Conservation (phyloP, 1,140 invertebrate species). For the Zaprionus gabonicus region DNA sequence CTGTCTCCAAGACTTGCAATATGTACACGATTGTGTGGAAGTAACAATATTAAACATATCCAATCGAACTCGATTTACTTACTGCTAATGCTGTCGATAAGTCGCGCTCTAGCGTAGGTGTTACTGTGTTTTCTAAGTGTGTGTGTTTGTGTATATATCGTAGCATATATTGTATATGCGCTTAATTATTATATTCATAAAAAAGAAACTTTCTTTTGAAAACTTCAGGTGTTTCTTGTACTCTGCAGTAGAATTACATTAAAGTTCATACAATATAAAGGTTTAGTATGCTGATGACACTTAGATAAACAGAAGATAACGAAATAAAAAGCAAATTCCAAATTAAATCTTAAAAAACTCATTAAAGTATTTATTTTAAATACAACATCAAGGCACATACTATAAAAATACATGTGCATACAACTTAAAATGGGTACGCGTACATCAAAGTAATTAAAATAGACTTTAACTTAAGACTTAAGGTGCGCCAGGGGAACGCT, state of each 20-base stretch:
- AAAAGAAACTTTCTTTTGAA: conserved; percentile 84
- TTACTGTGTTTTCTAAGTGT: conserved; percentile 54
- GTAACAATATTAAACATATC: conserved; percentile 68
- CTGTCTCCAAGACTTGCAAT: conserved; percentile 22
- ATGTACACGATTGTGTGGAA: conserved; percentile 31
- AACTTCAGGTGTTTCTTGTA: conserved; percentile 84
- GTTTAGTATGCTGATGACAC: conserved; percentile 40
- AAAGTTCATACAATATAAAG: conserved; percentile 25
- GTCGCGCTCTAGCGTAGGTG: conserved; percentile 39
- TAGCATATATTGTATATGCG: conserved; percentile 51
- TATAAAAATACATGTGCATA: conserved; percentile 35
- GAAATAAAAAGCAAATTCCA: conserved; percentile 29
- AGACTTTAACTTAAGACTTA: conserved; percentile 38
- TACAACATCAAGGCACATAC: conserved; percentile 63
- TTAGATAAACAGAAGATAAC: conserved; percentile 26
- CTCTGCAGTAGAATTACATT: conserved; percentile 78
- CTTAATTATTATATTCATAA: conserved; percentile 69
- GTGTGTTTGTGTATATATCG: conserved; percentile 43
- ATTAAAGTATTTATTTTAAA: conserved; percentile 67
- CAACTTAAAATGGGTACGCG: conserved; percentile 51
- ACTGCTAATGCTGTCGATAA: conserved; percentile 14
- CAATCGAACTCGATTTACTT: conserved; percentile 21
- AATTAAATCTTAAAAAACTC: conserved; percentile 45
- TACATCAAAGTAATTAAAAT: conserved; percentile 43
- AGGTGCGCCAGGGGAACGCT: conserved; percentile 31